phyloP scores from a whole-genome alignment of 2,888 invertebrate genomes.

The Drosophila monieri region DNA sequence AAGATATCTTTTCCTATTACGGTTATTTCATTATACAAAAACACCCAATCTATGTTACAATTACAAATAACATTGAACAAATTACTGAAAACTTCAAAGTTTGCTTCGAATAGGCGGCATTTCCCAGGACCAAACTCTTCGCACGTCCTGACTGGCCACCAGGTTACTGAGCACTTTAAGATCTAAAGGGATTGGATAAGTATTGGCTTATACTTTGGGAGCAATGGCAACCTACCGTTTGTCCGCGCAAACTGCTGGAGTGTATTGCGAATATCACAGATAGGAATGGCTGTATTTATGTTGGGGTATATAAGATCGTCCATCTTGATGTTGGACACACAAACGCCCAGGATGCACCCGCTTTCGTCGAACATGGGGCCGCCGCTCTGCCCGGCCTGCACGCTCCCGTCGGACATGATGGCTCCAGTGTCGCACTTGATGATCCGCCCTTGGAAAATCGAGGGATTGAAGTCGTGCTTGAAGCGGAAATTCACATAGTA shows the following conservation, averaged over 20 bases:
- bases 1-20: neutral
- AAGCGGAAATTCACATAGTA: constrained; percentile 80
- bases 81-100: constrained; percentile 64
- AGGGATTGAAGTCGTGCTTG: constrained; percentile 81
- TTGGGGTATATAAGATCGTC: constrained; percentile 82
- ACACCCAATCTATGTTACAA: constrained; percentile 5
- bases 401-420: constrained; percentile 83
- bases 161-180: constrained; percentile 76
- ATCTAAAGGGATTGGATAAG: constrained; percentile 64
- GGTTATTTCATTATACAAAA: constrained; percentile 10
- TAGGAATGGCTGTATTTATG: constrained; percentile 83
- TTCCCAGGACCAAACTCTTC: constrained; percentile 78
- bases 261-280: constrained; percentile 78
- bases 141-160: constrained; percentile 78
- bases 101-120: constrained; percentile 80
- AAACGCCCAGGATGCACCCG: constrained; percentile 81
- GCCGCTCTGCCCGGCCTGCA: constrained; percentile 84
- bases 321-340: constrained; percentile 82
- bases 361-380: constrained; percentile 82
- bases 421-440: constrained; percentile 81
- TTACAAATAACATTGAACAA: constrained; percentile 10
- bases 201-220: neutral
- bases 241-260: constrained; percentile 80
- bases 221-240: constrained; percentile 66
- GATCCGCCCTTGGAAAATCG: constrained; percentile 83